Evolutionary conservation across 2,888 invertebrate species (phyloP), one percentile per base, ranked within the genome.

Genomic region (Drosophila nigritarsus): DNA sequence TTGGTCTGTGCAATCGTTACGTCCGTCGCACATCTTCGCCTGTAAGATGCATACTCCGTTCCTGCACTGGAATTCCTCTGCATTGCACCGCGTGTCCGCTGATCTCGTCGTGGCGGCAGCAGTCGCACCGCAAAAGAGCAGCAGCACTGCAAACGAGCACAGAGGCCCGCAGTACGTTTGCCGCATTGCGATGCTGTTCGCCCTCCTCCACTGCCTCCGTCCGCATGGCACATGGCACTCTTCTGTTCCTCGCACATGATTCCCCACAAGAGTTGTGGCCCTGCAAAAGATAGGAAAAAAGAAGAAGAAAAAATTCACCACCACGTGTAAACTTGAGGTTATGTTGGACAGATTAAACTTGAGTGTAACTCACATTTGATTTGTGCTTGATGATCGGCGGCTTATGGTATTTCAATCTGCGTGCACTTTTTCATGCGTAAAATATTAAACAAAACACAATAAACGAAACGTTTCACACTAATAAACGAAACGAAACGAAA

Each of bases 21-120:
- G 90, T 70, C 91, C 91, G 83, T 93, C 91, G 71, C 93, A 93
- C 75, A 92, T 90, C 82, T 91, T 91, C 69, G 89, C 82, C 62
- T 74, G 77, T 74, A 89, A 78, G 80, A 93, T 92, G 81, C 93
- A 93, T 58, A 83, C 87, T 67, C 91, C 92, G 89, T 95, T 93
- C 24, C 91, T 85, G 77, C 95, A 96, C 30, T 94, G 91, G 83
- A 94, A 95, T 72, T 94, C 92, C 30, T 93, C 91, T 24, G 92
- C 90, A 58, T 94, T 92, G 75, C 92, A 92, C 72, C 69, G 71
- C 42, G 56, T 77, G 72, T 76, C 49, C 69, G 71, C 65, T 59
- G 75, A 58, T 69, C 76, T 65, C 74, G 78, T 24, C 72, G 80
- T 13, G 76, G 80, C 34, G 89, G 89, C 73, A 84, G 50, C n/a